Evolutionary conservation across 2,797 vertebrate species (phyloP), one percentile per base, ranked within the genome.

Genomic region (Poecilia gillii): DNA sequence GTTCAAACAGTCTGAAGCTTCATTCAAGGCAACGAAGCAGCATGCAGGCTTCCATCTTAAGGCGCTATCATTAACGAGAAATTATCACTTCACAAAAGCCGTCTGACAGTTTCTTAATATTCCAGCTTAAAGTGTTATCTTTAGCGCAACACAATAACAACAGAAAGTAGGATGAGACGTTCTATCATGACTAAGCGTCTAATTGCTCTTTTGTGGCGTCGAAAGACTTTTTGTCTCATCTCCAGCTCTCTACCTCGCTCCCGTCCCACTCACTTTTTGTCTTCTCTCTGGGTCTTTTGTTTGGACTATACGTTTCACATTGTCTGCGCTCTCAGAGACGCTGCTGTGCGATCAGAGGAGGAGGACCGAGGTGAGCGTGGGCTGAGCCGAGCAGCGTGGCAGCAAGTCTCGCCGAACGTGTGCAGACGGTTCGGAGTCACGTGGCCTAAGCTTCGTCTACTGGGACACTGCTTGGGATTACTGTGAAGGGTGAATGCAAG

Each of bases 201-300:
- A 89, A 90, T 89, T 90, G 81, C 72, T 68, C 84, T 88, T 85
- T 88, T 5, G 20, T 81, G 76, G 74, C 51, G 70, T 79, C 20
- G 51, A 85, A 51, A 93, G 89, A 93, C 90, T 78, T 87, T 49
- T 90, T 89, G 87, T 91, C 85, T 91, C 84, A 84, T 90, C 87
- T 88, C 80, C 82, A 83, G 73, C 84, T 90, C 81, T 88, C 76
- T 75, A 31, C 53, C 77, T 91, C 83, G 1, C 82, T 81, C 73
- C 51, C 74, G 57, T 90, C 92, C 89, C 88, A 89, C 89, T 90
- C 84, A 46, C 82, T 87, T 76, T 86, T 87, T 86, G 75, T 85
- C 78, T 88, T 87, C 43, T 82, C 76, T 81, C 77, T 85, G 14
- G n/a, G 72, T 85, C 87, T 91, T 51, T 89, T 92, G 87, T 89